Percentiles rank a stretch among this genome's conserved stretches.
These are phyloP conservation scores for Clupea harengus DNA, from an alignment of 2,113 vertebrate genomes.

Conservation along the genomic window DNA sequence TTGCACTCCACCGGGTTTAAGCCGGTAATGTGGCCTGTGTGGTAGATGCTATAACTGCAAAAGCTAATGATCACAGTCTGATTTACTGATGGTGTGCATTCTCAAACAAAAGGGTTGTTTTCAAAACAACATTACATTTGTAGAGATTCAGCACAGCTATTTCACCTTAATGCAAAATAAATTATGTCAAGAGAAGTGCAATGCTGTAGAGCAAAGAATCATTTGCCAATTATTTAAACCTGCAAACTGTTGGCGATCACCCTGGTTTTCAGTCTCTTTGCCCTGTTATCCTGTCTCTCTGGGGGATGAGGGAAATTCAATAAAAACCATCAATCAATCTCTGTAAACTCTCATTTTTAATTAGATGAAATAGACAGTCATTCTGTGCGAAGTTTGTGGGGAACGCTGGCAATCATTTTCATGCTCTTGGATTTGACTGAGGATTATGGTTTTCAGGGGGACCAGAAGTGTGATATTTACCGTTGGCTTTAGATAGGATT, in stretches of 20 bases:
- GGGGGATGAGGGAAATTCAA: not conserved
- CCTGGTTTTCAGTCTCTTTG: not conserved
- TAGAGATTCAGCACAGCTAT: not conserved
- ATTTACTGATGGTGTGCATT: not conserved
- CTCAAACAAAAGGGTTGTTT: not conserved
- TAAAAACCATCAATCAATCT: conserved; percentile 1
- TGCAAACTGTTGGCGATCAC: not conserved
- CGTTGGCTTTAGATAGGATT: not conserved
- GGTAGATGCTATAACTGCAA: not conserved
- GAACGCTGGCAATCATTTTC: not conserved
- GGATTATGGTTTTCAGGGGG: not conserved
- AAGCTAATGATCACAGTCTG: not conserved
- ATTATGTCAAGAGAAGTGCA: not conserved
- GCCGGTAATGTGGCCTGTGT: not conserved
- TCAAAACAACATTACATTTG: not conserved
- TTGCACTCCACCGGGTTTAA: not conserved
- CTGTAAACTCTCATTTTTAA: not conserved
- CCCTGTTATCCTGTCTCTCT: not conserved
- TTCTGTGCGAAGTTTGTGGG: not conserved
- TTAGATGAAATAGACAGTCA: not conserved
- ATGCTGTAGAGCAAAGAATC: not conserved
- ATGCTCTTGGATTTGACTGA: not conserved
- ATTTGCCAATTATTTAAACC: not conserved
- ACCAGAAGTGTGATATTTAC: conserved; percentile 12
- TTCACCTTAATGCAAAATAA: not conserved